Evolutionary conservation across 2,888 invertebrate species (phyloP), one percentile per base, ranked within the genome.

Genomic region (Nematopogon swammerdamellus): DNA sequence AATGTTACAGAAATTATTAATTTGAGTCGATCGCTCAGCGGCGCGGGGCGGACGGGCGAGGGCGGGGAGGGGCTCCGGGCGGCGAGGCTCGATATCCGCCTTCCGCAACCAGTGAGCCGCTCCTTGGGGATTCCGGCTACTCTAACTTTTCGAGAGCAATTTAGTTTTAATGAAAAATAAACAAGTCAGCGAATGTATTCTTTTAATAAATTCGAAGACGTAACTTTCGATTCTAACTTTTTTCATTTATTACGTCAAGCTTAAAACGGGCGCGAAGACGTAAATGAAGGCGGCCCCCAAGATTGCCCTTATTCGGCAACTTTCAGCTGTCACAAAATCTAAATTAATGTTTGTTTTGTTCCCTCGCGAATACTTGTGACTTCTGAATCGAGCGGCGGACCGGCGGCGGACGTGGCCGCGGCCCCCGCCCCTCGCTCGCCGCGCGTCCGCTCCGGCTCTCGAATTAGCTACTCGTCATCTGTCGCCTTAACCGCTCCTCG

Each of bases 261-360:
- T 76, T 67, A 68, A 75, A 63, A 75, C 72, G 71, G 67, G 66
- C 68, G 66, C 68, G 67, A 63, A 64, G 67, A 65, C 62, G 64
- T 67, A 70, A 75, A 74, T 70, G 70, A 72, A 72, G 70, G 69
- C 71, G 71, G 72, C 74, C 70, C 68, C 67, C 65, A 68, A 75
- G 72, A 74, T 72, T 72, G 69, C 72, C 73, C 69, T 72, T 65
- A 67, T 70, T 69, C 64, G 63, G 62, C 61, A 75, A 73, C 66
- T 73, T 76, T 69, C 65, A 66, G 70, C 74, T 75, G 76, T 75
- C 76, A 72, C 68, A 64, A 64, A 69, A 72, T 72, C 72, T 63
- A 72, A 76, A 76, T 75, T 74, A 76, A 75, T 75, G 75, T 72
- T 75, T 72, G 71, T 72, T 71, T 66, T 72, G 70, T 72, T 73